Conservation (phyloP, 1,140 invertebrate genomes). For the Gryon sp. region DNA sequence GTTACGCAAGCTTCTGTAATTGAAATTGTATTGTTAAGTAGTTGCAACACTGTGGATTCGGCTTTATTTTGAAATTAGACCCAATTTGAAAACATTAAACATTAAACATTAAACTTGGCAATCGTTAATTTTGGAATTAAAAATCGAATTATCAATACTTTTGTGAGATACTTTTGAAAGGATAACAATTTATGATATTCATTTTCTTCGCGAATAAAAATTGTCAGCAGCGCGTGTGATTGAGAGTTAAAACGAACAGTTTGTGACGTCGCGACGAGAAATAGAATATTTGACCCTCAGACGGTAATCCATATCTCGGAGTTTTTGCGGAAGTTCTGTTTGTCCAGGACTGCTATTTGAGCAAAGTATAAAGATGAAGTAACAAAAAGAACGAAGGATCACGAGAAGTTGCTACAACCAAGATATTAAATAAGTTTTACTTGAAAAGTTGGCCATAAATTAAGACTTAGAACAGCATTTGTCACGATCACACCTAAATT, state of each 20-base stretch:
- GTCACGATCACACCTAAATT: constrained; percentile 1
- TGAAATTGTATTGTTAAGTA: constrained; percentile 2
- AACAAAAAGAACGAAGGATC: not conserved
- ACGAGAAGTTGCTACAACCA: constrained; percentile 19
- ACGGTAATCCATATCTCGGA: constrained; percentile 46
- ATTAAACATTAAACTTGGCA: too few species aligned
- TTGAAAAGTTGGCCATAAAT: constrained; percentile 20
- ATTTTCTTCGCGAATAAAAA: constrained; percentile 24
- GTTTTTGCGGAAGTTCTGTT: constrained; percentile 40
- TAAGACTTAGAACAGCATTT: constrained; percentile 9
- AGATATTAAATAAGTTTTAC: constrained; percentile 53
- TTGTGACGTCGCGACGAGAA: constrained; percentile 44
- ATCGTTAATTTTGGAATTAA: too few species aligned
- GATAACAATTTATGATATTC: too few species aligned
- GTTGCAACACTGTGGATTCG: not conserved
- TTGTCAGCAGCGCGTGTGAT: constrained; percentile 32
- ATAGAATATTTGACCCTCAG: constrained; percentile 54
- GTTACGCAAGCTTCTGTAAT: constrained; percentile 7
- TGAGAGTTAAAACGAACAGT: constrained; percentile 57
- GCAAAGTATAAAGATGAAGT: constrained; percentile 18
- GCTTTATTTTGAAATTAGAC: not conserved
- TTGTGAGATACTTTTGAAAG: too few species aligned
- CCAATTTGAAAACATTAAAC: too few species aligned
- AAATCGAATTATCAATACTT: not conserved
- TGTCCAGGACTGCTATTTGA: constrained; percentile 46